Evolutionary conservation across 2,888 invertebrate genomes (phyloP), one percentile per base, ranked within the genome.

Genomic region (Ormia ochracea): DNA sequence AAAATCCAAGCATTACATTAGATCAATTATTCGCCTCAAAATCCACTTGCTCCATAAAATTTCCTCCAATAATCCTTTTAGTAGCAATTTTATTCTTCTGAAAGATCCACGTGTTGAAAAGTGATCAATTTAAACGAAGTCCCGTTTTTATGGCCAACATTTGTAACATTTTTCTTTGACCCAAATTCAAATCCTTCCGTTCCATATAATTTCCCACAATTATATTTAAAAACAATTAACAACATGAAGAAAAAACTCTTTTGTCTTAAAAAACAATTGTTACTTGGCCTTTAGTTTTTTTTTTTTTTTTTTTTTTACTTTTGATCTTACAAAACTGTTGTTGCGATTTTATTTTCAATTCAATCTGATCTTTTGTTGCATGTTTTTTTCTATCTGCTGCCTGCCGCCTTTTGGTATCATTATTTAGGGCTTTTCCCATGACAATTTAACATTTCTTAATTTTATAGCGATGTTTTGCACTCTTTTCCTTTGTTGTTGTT

Each of bases 341-440:
- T 50, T 19, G 43, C 31, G 9, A 54, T 61, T 78, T 73, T 48
- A 26, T 63, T 74, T 69, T 43, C 23, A 58, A 61, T 68, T 48
- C 7, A 68, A 26, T 48, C 48, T 45, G 23, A 45, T 21, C 52
- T 61, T 50, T 56, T 23, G 14, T 41, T 14, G 9, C 19, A 7
- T 33, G 41, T 26, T 48, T 50, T 4, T 10, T 70, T 19, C 21
- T 38, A 26, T 9, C 56, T 54, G n/a, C n/a, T n/a, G n/a, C n/a
- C 14, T 38, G 36, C 36, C 1, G 38, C 41, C 14, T 2, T 63
- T 48, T 4, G 17, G 23, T 56, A 19, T 50, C 61, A 76, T 73
- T 80, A 80, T 76, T 68, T 68, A 80, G 76, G 80, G 76, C 80
- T 76, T 80, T 80, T 80, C 80, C 80, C 80, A 80, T 80, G 76